These are phyloP conservation scores for Cerastis rubricosa DNA, from an alignment of 2,888 invertebrate genomes.

Conservation along the genomic window DNA sequence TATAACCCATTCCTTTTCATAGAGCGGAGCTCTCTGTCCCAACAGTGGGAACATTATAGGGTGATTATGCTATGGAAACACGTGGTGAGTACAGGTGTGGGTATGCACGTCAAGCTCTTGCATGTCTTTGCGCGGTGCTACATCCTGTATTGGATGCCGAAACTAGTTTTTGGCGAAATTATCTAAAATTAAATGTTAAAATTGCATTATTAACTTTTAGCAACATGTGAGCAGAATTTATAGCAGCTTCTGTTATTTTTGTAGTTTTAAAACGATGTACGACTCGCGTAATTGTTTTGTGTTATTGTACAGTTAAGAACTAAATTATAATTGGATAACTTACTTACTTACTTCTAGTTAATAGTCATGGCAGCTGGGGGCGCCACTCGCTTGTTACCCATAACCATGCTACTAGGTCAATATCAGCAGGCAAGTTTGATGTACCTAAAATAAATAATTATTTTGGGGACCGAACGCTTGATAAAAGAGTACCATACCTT, in stretches of 20 bases:
- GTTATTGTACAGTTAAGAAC: too few species aligned
- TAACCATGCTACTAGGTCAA: too few species aligned
- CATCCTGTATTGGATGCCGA: neutral
- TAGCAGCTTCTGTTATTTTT: neutral
- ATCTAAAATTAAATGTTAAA: neutral
- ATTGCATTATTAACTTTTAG: neutral
- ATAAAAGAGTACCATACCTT: too few species aligned
- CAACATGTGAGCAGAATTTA: neutral
- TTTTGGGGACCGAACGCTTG: too few species aligned
- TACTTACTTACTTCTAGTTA: too few species aligned
- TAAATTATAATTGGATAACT: neutral
- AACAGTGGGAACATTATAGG: neutral
- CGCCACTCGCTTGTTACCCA: too few species aligned
- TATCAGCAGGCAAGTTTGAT: too few species aligned
- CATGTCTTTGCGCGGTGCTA: neutral
- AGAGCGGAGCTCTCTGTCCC: neutral
- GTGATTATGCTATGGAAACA: neutral
- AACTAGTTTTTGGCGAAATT: neutral
- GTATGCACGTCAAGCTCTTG: neutral
- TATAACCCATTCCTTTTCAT: neutral
- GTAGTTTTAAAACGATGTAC: neutral
- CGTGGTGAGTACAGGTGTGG: neutral
- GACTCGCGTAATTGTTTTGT: too few species aligned
- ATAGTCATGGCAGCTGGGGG: too few species aligned
- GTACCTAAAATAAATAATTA: too few species aligned